Conservation (phyloP, 2,113 vertebrate species). For the Tringa solitaria region DNA sequence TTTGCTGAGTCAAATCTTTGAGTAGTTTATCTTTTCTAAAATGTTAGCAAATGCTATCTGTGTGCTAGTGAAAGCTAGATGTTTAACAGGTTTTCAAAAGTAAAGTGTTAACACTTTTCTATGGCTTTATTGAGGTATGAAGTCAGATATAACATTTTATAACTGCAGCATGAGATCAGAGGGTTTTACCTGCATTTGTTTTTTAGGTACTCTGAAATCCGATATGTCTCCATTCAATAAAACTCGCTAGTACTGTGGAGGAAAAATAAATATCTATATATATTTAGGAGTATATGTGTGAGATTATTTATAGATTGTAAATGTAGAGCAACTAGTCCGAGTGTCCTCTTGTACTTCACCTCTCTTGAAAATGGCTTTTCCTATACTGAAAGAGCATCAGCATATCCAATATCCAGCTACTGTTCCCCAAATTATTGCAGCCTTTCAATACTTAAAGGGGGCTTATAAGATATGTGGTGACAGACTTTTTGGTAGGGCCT, state of each 20-base stretch:
- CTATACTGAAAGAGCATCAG: not conserved
- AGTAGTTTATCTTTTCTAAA: not conserved
- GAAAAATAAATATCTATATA: not conserved
- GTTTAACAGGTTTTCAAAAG: not conserved
- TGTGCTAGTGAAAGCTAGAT: not conserved
- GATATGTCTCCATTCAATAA: not conserved
- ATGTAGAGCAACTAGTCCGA: not conserved
- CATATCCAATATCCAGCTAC: not conserved
- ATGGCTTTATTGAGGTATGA: not conserved
- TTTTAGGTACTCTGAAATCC: not conserved
- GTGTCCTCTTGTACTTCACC: not conserved
- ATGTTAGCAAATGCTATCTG: not conserved
- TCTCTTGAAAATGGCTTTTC: not conserved
- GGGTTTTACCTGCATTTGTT: not conserved
- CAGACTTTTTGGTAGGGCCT: not conserved
- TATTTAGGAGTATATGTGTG: not conserved
- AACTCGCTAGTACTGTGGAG: not conserved
- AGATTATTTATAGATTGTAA: not conserved
- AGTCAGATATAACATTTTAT: not conserved
- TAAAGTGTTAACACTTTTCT: not conserved
- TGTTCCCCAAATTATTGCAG: not conserved
- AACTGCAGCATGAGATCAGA: not conserved
- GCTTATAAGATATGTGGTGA: not conserved
- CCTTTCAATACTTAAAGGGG: not conserved
- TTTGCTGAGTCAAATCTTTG: not conserved